Evolutionary conservation across 92 coral and sea anemone genomes (phyloP), one percentile per base, ranked within the genome.

Genomic region (Chrysogorgia sp.): DNA sequence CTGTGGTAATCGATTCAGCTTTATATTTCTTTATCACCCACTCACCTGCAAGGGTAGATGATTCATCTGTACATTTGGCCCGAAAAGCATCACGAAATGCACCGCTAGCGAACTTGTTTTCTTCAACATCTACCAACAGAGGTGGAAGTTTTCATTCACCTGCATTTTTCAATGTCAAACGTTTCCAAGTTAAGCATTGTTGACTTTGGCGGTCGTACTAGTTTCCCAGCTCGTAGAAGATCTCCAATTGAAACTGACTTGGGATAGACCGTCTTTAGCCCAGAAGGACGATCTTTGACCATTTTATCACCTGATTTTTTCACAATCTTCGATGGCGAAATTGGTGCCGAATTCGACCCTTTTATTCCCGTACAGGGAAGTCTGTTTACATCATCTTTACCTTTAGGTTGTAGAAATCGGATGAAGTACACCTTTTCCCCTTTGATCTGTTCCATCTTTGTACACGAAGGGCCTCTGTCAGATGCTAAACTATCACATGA

Each of bases 381-480:
- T n/a, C n/a, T n/a, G n/a, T n/a, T n/a, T n/a, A n/a, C n/a, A n/a
- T n/a, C n/a, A n/a, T n/a, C n/a, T n/a, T n/a, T n/a, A n/a, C n/a
- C n/a, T n/a, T n/a, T 37, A 5, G 43, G 43, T 12, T 5, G 43
- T 12, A 37, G 12, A 37, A 37, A 37, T 4, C 83, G 29, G 26
- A 85, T 67, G 34, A 43, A 71, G 29, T 50, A n/a, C n/a, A n/a
- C n/a, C n/a, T n/a, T n/a, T n/a, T n/a, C n/a, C n/a, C 34, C 84
- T 32, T 88, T 85, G 7, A 88, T 67, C 34, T 88, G 92, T 59
- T 84, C 81, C 23, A 88, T 76, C 48, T 76, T 85, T 10, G 85
- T 19, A 61, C 92, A 77, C n/a, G 90, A 89, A 7, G 90, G 90
- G 13, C 67, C 92, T 53, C 87, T 63, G 45, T 88, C 87, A 19